Conservation (phyloP, 1,140 invertebrate species). For the Drosophila athabasca region DNA sequence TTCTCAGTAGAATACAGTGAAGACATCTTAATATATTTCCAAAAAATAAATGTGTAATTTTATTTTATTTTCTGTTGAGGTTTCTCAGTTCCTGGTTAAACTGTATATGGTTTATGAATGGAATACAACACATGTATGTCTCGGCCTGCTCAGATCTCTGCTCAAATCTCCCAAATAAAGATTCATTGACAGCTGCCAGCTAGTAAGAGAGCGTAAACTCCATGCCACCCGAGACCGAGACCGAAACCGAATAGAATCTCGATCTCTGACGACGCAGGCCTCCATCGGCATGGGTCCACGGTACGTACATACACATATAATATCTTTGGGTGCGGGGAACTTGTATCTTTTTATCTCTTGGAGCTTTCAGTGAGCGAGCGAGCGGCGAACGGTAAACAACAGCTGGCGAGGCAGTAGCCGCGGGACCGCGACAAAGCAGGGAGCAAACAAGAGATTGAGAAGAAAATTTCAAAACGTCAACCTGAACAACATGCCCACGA, state of each 20-base stretch:
- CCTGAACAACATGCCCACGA: slow-evolving; percentile 6
- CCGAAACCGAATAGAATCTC: slow-evolving; percentile 27
- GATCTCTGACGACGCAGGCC: slow-evolving; percentile 31
- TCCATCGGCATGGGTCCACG: slow-evolving; percentile 45
- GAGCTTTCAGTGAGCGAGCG: slow-evolving; percentile 62
- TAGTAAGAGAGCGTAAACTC: slow-evolving; percentile 27
- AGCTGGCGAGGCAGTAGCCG: slow-evolving; percentile 42
- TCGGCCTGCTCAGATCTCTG: background rate
- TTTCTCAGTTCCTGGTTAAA: background rate
- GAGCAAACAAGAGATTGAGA: slow-evolving; percentile 23
- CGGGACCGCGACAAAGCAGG: slow-evolving; percentile 16
- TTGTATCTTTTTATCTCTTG: slow-evolving; percentile 38
- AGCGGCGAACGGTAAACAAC: slow-evolving; percentile 79
- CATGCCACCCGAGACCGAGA: slow-evolving; percentile 13
- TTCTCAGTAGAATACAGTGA: background rate
- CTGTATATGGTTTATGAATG: background rate
- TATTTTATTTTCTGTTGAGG: background rate
- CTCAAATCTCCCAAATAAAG: slow-evolving; percentile 20
- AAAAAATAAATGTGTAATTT: too few species aligned
- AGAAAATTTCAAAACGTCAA: slow-evolving; percentile 46
- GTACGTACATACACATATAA: background rate
- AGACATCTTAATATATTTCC: background rate
- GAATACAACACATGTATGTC: too few species aligned
- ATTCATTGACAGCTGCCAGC: slow-evolving; percentile 20
- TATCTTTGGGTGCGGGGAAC: slow-evolving; percentile 54